Conservation (phyloP, 1,140 invertebrate genomes). For the Anoplolepis gracilipes region DNA sequence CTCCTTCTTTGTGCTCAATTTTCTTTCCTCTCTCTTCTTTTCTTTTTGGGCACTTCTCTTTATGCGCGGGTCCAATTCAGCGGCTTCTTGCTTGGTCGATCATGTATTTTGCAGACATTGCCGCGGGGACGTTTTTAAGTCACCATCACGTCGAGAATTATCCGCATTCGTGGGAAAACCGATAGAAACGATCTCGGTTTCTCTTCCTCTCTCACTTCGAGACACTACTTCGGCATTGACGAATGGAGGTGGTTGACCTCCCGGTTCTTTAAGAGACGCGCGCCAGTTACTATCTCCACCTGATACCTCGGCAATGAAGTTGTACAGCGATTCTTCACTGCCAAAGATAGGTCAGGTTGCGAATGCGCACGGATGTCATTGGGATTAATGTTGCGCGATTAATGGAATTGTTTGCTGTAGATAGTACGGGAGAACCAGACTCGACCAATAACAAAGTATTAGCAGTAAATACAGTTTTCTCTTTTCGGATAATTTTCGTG, state of each 20-base stretch:
- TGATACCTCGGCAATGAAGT: constrained; percentile 48
- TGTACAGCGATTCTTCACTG: constrained; percentile 58
- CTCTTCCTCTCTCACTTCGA: constrained; percentile 48
- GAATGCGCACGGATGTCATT: constrained; percentile 47
- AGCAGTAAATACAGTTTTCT: constrained; percentile 39
- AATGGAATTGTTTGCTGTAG: constrained; percentile 49
- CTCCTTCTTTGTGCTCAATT: constrained; percentile 33
- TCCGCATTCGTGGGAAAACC: constrained; percentile 51
- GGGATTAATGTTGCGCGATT: constrained; percentile 58
- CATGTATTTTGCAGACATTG: constrained; percentile 27
- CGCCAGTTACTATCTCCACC: constrained; percentile 53
- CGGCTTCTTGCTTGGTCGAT: constrained; percentile 2
- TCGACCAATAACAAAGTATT: constrained; percentile 20
- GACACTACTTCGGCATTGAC: constrained; percentile 54
- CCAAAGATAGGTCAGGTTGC: constrained; percentile 47
- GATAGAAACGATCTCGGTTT: constrained; percentile 51
- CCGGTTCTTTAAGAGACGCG: constrained; percentile 53
- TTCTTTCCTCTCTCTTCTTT: constrained; percentile 21
- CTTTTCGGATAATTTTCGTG: constrained; percentile 26
- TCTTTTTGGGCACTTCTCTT: constrained; percentile 39
- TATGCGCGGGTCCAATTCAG: constrained; percentile 25
- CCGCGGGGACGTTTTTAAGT: constrained; percentile 35
- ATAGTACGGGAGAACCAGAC: neutral
- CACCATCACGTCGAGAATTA: constrained; percentile 40
- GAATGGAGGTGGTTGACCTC: constrained; percentile 63